Percentiles rank a stretch among this genome's conserved stretches.
Conservation (phyloP, 64 coral and sea anemone genomes). For the Pachyseris speciosa region DNA sequence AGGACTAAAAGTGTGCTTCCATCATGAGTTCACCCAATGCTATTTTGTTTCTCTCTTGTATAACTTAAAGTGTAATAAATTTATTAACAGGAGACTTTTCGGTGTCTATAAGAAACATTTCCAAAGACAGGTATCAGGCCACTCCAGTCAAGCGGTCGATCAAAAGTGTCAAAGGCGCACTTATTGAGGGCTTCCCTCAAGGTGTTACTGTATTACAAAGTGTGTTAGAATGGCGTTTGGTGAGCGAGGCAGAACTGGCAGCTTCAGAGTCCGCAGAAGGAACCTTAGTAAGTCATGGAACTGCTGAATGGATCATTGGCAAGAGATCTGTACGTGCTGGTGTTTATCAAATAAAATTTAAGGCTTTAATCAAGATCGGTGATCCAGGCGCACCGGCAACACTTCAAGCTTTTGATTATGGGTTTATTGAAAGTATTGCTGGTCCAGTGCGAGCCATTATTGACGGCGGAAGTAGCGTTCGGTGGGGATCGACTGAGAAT, state of each 20-base stretch:
- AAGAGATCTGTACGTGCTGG: background rate
- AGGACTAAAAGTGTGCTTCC: no score
- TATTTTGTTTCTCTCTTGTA: background rate
- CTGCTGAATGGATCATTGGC: constrained; percentile 8
- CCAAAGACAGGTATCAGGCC: background rate
- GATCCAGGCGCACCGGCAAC: background rate
- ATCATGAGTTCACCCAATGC: no score
- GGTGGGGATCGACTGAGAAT: background rate
- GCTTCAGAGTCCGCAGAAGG: background rate
- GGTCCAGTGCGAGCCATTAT: background rate
- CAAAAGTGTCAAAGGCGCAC: background rate
- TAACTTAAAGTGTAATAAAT: background rate
- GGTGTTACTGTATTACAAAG: background rate
- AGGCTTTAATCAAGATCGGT: background rate
- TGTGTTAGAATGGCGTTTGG: background rate
- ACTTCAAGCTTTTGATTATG: constrained; percentile 5
- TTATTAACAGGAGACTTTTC: constrained; percentile 19
- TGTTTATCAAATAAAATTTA: constrained; percentile 9
- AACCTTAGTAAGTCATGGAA: background rate
- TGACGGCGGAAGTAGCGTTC: constrained; percentile 33
- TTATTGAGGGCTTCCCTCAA: background rate
- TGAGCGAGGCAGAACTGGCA: background rate
- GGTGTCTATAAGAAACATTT: background rate
- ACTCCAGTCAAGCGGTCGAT: background rate
- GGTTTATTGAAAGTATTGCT: constrained; percentile 12